Conservation (phyloP, 2,113 vertebrate species). For the Phylloscopus trochilus region DNA sequence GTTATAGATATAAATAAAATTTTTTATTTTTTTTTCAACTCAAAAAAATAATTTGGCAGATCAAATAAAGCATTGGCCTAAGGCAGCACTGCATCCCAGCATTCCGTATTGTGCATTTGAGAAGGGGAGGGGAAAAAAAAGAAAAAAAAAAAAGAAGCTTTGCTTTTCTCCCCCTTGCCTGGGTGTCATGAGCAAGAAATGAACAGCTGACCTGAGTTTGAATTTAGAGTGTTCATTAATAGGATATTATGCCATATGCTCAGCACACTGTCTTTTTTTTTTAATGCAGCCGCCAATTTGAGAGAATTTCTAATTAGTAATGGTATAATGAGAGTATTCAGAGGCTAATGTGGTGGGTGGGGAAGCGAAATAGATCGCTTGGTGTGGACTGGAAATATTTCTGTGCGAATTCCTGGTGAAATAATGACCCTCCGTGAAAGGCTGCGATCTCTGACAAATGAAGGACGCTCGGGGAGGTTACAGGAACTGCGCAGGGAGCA, state of each 20-base stretch:
- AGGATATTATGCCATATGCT: conserved; percentile 99
- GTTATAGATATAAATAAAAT: background rate
- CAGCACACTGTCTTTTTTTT: conserved; percentile 88
- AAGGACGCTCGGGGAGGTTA: conserved; percentile 52
- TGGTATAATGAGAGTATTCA: conserved; percentile 97
- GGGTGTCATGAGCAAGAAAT: conserved; percentile 89
- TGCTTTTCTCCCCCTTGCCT: conserved; percentile 77
- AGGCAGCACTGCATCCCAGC: conserved; percentile 62
- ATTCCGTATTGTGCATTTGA: conserved; percentile 81
- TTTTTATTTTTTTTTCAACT: background rate
- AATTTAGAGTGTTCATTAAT: conserved; percentile 99
- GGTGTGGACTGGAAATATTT: conserved; percentile 75
- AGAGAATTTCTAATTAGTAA: conserved; percentile 99
- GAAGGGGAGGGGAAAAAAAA: background rate
- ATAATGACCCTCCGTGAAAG: conserved; percentile 64
- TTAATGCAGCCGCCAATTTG: conserved; percentile 95
- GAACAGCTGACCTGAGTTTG: conserved; percentile 99
- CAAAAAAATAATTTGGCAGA: conserved; percentile 68
- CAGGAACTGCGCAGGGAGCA: conserved; percentile 28
- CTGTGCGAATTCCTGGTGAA: conserved; percentile 52
- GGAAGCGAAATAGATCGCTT: conserved; percentile 78
- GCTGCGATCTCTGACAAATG: conserved; percentile 65
- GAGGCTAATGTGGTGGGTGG: conserved; percentile 89
- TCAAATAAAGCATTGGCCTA: conserved; percentile 76
- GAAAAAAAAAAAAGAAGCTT: conserved; percentile 69